Evolutionary conservation across 2,797 vertebrate species (phyloP), one percentile per base, ranked within the genome.

Genomic region (Anableps anableps): DNA sequence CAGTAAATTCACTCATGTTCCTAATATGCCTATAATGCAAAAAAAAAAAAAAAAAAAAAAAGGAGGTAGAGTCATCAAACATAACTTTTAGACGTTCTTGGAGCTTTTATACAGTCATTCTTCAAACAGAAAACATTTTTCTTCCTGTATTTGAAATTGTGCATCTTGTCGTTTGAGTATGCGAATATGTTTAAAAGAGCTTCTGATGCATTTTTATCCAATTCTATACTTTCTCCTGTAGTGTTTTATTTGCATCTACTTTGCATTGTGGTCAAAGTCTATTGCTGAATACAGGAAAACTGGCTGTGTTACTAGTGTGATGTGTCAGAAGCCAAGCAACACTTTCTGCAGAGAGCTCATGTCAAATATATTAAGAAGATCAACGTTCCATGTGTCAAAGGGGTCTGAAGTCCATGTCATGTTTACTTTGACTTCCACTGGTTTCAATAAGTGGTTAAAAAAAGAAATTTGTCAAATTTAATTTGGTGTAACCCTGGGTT

Each of bases 61-160:
- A 38, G 34, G 34, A 66, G 34, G 4, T 21, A 66, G 19, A 66
- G 62, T 36, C 26, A 29, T 72, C 70, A 72, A 31, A 47, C 29
- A 72, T 7, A 47, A 45, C 68, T 17, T 47, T 71, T 31, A 21
- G 34, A 68, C 0, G 11, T 68, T 23, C 4, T 41, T 38, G 34
- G 64, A 68, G 1, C 64, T 41, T 38, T 29, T 58, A 16, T 50
- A 38, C 11, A 26, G 14, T 36, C 17, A 5, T 7, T 23, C 1
- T 23, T 11, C 17, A 5, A 36, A 74, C 17, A 23, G 23, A 13
- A 53, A 55, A 55, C 16, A 55, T 36, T 84, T 84, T 80, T 80
- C 83, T 85, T 84, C 75, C 77, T 85, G 76, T 79, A 87, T 78
- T 82, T 88, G 75, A 21, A 80, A 82, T 82, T 64, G 45, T 1